Conservation (phyloP, 1,140 invertebrate species). For the Drosophila azteca region DNA sequence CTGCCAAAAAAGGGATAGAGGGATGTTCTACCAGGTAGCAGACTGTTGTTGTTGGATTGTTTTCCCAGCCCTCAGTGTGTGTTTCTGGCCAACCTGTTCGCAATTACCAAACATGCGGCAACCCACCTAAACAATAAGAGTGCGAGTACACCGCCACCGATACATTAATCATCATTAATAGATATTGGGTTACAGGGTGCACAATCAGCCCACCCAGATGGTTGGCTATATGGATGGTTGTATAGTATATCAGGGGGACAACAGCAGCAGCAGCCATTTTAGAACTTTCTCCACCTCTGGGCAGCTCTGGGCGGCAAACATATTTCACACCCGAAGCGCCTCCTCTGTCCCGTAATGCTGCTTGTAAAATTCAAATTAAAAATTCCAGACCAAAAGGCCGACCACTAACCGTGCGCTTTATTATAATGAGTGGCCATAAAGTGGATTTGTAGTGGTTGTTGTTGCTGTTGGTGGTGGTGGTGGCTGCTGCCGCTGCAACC, state of each 20-base stretch:
- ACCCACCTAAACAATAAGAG: constrained; percentile 47
- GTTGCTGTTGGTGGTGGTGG: too few relatives aligned
- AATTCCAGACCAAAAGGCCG: constrained; percentile 65
- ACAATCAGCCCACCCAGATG: constrained; percentile 20
- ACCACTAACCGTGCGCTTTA: constrained; percentile 81
- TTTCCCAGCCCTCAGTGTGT: constrained; percentile 26
- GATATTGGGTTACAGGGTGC: constrained; percentile 62
- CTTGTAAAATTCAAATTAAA: constrained; percentile 78
- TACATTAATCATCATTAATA: constrained; percentile 76
- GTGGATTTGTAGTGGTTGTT: constrained; percentile 54
- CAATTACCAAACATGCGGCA: constrained; percentile 78
- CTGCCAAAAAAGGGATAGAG: constrained; percentile 20
- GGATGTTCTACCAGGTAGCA: constrained; percentile 50
- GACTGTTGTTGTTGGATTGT: constrained; percentile 13
- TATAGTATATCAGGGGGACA: background rate
- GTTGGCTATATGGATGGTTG: constrained; percentile 16
- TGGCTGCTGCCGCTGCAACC: constrained; percentile 30
- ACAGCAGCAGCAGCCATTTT: constrained; percentile 27
- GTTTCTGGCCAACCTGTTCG: constrained; percentile 61
- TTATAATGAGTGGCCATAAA: constrained; percentile 82
- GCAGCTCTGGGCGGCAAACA: constrained; percentile 3
- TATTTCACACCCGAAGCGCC: constrained; percentile 76
- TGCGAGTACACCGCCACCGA: background rate
- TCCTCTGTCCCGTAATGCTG: constrained; percentile 5
- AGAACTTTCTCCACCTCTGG: constrained; percentile 62